A percentile compares a stretch with the other conserved stretches of the same genome.
phyloP scores from a whole-genome alignment of 2,113 vertebrate species.

The Erythrocebus patas region DNA sequence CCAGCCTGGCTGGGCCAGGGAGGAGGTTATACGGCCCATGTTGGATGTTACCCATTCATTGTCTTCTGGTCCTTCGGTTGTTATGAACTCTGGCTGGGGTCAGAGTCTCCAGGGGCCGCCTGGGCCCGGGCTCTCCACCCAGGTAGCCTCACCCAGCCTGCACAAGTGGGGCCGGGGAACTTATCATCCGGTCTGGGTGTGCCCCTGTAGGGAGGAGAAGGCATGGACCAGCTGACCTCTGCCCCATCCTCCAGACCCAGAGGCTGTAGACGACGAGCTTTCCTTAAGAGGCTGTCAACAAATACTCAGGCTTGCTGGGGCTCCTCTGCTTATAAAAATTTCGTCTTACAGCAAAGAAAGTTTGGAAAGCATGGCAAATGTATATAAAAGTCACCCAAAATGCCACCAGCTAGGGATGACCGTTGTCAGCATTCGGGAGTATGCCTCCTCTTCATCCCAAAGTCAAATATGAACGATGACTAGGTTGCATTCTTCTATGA shows the following conservation, averaged over 20 bases:
- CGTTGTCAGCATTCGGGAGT: not conserved
- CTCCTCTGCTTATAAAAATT: not conserved
- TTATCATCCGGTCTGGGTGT: not conserved
- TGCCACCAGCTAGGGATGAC: not conserved
- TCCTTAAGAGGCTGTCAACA: not conserved
- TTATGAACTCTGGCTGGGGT: not conserved
- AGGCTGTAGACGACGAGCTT: not conserved
- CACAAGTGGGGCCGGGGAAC: not conserved
- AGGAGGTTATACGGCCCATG: not conserved
- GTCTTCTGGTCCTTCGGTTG: not conserved
- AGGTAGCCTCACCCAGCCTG: not conserved
- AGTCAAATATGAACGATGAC: not conserved
- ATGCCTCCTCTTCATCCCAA: not conserved
- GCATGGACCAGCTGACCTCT: not conserved
- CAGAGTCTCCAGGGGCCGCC: not conserved
- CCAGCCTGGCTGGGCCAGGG: not conserved
- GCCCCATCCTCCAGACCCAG: not conserved
- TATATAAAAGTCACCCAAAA: not conserved
- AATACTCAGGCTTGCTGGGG: not conserved
- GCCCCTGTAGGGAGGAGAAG: not conserved
- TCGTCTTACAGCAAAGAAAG: not conserved
- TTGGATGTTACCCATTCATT: not conserved
- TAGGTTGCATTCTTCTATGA: rapidly evolving
- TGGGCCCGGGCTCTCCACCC: not conserved
- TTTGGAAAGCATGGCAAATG: not conserved